phyloP scores from a whole-genome alignment of 2,113 vertebrate genomes.

The Laticauda laticaudata region DNA sequence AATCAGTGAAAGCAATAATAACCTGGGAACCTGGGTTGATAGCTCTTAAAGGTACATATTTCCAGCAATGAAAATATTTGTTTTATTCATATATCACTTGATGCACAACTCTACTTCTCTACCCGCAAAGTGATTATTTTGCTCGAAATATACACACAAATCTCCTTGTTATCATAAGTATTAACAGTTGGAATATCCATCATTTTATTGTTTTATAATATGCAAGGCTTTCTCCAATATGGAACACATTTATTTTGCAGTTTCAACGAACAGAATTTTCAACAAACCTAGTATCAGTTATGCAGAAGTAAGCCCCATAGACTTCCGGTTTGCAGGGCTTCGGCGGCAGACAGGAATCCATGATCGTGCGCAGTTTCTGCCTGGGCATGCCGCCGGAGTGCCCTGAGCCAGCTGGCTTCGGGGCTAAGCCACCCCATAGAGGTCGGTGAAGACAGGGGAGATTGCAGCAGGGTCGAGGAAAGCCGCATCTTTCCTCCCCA shows the following conservation, averaged over 20 bases:
- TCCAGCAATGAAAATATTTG: slow-evolving; percentile 49
- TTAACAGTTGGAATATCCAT: slow-evolving; percentile 7
- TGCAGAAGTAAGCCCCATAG: background rate
- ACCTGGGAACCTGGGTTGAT: slow-evolving; percentile 52
- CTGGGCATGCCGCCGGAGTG: too few relatives aligned
- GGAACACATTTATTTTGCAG: background rate
- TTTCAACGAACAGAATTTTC: background rate
- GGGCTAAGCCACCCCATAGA: too few relatives aligned
- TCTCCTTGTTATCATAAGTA: slow-evolving; percentile 22
- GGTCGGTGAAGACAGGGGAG: too few relatives aligned
- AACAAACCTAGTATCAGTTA: background rate
- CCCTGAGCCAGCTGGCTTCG: too few relatives aligned
- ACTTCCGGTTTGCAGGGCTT: background rate
- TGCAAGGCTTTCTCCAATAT: background rate
- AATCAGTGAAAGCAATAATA: slow-evolving; percentile 54
- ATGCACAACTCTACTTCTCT: slow-evolving; percentile 40
- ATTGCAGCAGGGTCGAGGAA: too few relatives aligned
- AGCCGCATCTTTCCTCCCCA: too few relatives aligned
- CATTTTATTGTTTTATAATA: slow-evolving; percentile 11
- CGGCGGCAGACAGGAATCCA: too few relatives aligned
- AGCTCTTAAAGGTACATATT: slow-evolving; percentile 60
- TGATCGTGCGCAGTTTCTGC: too few relatives aligned
- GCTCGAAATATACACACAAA: slow-evolving; percentile 31
- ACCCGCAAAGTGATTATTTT: slow-evolving; percentile 31
- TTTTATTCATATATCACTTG: slow-evolving; percentile 53